These are phyloP conservation scores for Gymnoscelis rufifasciata DNA, from an alignment of 2,888 invertebrate genomes.

Conservation along the genomic window DNA sequence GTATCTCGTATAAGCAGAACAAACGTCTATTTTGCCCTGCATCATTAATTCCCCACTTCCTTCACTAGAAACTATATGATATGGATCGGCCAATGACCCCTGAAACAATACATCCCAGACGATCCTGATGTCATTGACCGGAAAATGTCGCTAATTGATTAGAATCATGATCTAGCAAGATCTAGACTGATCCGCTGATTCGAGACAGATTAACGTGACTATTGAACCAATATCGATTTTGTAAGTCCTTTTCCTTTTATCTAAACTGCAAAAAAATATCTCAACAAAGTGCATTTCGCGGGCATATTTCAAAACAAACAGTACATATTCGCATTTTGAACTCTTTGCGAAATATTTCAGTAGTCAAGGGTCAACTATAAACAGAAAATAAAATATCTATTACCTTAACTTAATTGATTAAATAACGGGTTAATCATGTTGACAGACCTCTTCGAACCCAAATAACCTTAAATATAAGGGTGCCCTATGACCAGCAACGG, in stretches of 20 bases:
- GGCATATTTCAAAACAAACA: no score
- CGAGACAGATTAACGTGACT: constrained; percentile 2
- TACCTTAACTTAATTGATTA: no score
- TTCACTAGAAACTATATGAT: constrained; percentile 2
- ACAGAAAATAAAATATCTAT: no score
- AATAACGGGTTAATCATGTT: no score
- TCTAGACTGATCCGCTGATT: constrained; percentile 46
- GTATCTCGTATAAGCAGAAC: constrained; percentile 5
- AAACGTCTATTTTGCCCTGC: constrained; percentile 7
- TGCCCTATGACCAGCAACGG: no score
- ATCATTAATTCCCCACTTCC: constrained; percentile 8
- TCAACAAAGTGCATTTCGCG: no score
- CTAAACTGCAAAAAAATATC: no score
- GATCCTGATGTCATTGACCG: constrained; percentile 52
- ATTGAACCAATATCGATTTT: not conserved
- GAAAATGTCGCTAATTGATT: constrained; percentile 62
- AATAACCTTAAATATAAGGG: no score
- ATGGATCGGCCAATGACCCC: constrained; percentile 36
- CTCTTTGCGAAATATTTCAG: no score
- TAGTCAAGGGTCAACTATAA: no score
- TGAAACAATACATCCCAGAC: constrained; percentile 41
- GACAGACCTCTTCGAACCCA: no score
- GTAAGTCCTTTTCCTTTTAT: not conserved
- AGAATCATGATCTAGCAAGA: constrained; percentile 38
- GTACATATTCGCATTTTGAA: no score